Base-by-base conservation (phyloP, 2,888 invertebrate species). In the Mimumesa dahlbomi region DNA sequence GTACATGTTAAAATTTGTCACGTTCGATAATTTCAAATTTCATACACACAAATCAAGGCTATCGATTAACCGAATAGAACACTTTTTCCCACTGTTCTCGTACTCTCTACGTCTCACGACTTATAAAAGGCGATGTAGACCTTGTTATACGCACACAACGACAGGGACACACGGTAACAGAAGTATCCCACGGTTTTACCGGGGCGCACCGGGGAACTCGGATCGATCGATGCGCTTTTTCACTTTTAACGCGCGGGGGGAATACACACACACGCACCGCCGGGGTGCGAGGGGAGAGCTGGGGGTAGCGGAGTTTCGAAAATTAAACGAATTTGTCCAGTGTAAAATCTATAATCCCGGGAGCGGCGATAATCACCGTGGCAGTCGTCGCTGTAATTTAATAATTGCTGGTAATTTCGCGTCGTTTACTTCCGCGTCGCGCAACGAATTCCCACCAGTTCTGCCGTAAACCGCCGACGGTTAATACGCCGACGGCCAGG, bases 341-440 rank as follows among this genome's bases (percentile, higher is more conserved):
- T 52, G 73, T 73, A 69, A 77, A 77, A 75, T 75, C 73, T 77
- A 65, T 69, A 70, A 71, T 69, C 45, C 63, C 18, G 36, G 45
- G 49, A 16, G n/a, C 67, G 57, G 19, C 54, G 62, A 73, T 75
- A 75, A 75, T 77, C 69, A 77, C 61, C 67, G 57, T 31, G 62
- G 64, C 61, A 61, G 69, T 73, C 77, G 65, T 62, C 56, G 68
- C 46, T 62, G 77, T 77, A 75, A 75, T 75, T 77, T 69, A 77
- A 75, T 75, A 77, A 75, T 75, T 77, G 65, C 50, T 45, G 52
- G 68, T 77, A 68, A 75, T 77, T 73, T 77, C 50, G 40, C 58
- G 66, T 58, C 77, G 77, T 73, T 77, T 75, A 77, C 77, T 77
- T 73, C 50, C 61, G 36, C 36, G 48, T 38, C 6, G 25, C 29